Evolutionary conservation across 2,113 vertebrate species (phyloP).

Genomic region (Pardalotus punctatus): DNA sequence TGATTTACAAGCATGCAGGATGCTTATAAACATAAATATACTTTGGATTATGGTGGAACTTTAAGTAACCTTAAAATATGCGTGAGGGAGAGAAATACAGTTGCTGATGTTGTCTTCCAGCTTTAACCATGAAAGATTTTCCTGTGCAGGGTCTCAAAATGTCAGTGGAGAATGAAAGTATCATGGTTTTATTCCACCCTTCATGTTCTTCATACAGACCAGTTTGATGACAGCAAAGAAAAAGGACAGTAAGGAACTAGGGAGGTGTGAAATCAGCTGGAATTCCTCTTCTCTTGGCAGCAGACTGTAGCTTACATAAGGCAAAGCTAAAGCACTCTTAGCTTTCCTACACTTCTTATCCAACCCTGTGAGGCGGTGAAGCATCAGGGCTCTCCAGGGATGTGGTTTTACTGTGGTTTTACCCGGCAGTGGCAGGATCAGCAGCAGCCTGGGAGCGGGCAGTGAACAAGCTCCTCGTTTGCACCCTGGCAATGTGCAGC

Average conservation of each 20-base stretch:
- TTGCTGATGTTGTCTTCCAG: not conserved
- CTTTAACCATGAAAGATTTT: not conserved
- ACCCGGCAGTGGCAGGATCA: not conserved
- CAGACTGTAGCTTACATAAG: not conserved
- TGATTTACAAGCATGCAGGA: not conserved
- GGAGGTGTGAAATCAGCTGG: not conserved
- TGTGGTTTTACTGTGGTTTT: not conserved
- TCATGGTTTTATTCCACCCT: not conserved
- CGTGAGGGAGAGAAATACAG: not conserved
- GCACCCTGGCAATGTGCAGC: not conserved
- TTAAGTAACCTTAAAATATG: not conserved
- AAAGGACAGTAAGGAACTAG: not conserved
- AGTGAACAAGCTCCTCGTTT: accelerated
- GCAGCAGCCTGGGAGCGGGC: not conserved
- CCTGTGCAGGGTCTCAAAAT: not conserved
- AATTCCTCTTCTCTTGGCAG: not conserved
- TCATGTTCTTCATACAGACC: not conserved
- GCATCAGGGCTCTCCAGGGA: not conserved
- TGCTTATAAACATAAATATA: not conserved
- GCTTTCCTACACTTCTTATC: not conserved
- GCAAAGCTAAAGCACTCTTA: not conserved
- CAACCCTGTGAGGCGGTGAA: not conserved
- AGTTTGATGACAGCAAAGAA: not conserved
- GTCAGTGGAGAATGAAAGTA: not conserved
- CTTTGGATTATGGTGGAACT: not conserved